Evolutionary conservation across 2,888 invertebrate species (phyloP).

Genomic region (Zaprionus obscuricornis): DNA sequence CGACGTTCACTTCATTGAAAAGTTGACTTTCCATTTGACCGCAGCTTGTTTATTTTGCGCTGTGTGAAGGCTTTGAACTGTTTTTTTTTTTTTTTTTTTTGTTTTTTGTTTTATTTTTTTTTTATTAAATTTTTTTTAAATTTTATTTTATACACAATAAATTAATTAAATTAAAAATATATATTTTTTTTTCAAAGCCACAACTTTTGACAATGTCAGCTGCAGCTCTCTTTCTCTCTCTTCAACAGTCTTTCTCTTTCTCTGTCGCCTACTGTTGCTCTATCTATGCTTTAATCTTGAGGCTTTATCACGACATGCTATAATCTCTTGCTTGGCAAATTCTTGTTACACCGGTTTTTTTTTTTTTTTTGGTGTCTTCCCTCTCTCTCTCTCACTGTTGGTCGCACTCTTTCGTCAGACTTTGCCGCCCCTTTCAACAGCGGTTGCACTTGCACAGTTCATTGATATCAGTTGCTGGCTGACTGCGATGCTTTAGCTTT

Average conservation of each 20-base stretch:
- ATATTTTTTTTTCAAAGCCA: conserved; percentile 37
- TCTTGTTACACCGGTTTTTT: conserved; percentile 65
- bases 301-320: too few species aligned
- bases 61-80: conserved; percentile 58
- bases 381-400: too few species aligned
- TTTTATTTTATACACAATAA: too few species aligned
- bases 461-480: conserved; percentile 53
- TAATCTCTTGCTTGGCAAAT: conserved; percentile 39
- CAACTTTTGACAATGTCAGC: conserved; percentile 38
- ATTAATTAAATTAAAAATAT: too few species aligned
- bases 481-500: conserved; percentile 9
- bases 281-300: conserved; percentile 4
- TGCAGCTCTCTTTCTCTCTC: conserved; percentile 12
- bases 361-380: too few species aligned
- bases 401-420: conserved; percentile 21
- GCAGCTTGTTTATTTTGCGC: conserved; percentile 48
- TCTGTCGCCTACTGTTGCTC: conserved; percentile 2
- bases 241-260: background rate
- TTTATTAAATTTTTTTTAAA: conserved; percentile 20
- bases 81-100: conserved; percentile 25
- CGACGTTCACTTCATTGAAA: conserved; percentile 43
- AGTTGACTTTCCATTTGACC: conserved; percentile 73
- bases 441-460: conserved; percentile 52
- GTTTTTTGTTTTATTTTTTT: conserved; percentile 57
- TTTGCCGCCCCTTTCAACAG: conserved; percentile 2